Conservation (phyloP, 2,888 invertebrate genomes). For the Pyralis farinalis region DNA sequence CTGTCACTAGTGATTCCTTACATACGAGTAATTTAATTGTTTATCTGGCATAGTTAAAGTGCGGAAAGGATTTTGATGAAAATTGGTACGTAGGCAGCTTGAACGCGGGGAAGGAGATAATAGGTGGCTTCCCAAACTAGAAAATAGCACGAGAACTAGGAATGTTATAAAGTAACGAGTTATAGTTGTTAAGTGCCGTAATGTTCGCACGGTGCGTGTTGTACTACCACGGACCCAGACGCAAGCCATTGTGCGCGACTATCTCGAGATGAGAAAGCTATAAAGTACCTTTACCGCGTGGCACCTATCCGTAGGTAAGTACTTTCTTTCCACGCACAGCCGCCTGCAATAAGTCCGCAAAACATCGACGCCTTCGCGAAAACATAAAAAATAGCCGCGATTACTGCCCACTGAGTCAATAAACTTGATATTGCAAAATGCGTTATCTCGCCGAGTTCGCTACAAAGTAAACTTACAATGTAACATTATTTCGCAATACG, state of each 20-base stretch:
- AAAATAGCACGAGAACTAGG: no score
- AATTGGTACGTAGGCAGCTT: no score
- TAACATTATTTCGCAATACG: neutral
- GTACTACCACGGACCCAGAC: conserved; percentile 7
- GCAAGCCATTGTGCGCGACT: conserved; percentile 19
- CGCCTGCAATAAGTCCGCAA: conserved; percentile 5
- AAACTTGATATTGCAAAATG: no score
- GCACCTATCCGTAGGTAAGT: conserved; percentile 17
- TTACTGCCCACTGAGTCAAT: no score
- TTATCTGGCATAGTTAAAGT: no score
- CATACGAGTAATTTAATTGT: no score
- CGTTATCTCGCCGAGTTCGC: neutral
- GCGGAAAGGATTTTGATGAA: no score
- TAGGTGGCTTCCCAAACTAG: no score
- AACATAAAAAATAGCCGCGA: neutral
- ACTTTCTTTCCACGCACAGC: conserved; percentile 20
- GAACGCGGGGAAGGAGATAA: no score
- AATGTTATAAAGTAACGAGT: no score
- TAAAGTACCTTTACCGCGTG: conserved; percentile 19
- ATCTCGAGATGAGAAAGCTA: conserved; percentile 24
- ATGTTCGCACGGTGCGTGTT: conserved; percentile 7
- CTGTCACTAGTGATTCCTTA: no score
- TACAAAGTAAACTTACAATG: neutral
- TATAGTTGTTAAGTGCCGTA: no score
- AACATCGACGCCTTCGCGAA: neutral